Percentiles rank a stretch among this genome's conserved stretches.
Conservation (phyloP, 2,113 vertebrate genomes). For the Pipra filicauda region DNA sequence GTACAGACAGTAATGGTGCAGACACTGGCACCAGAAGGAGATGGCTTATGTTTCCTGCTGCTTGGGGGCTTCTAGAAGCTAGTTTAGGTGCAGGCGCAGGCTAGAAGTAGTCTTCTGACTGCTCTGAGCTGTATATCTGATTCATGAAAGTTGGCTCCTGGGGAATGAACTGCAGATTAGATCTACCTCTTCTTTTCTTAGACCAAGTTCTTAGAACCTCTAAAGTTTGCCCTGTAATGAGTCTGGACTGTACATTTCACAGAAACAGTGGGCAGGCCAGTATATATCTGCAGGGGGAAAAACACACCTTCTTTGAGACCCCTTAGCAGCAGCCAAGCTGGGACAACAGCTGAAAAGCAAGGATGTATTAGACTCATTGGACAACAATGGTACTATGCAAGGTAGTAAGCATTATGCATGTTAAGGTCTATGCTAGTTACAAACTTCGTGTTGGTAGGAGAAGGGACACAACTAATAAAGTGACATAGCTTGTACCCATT, state of each 20-base stretch:
- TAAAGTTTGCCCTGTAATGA: not conserved
- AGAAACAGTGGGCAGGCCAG: not conserved
- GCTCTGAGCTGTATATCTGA: not conserved
- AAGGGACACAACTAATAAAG: not conserved
- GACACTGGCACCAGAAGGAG: not conserved
- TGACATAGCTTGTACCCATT: not conserved
- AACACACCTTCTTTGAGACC: not conserved
- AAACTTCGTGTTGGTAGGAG: not conserved
- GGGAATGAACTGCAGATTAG: not conserved
- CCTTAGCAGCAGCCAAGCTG: not conserved
- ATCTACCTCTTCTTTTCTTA: not conserved
- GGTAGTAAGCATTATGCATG: not conserved
- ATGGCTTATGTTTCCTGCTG: not conserved
- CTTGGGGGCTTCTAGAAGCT: not conserved
- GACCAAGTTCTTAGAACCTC: not conserved
- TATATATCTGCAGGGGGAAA: not conserved
- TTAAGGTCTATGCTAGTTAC: not conserved
- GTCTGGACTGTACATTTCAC: not conserved
- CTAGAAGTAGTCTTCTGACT: not conserved
- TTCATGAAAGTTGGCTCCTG: not conserved
- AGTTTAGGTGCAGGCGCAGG: not conserved
- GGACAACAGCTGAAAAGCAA: not conserved
- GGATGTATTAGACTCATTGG: not conserved
- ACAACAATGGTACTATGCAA: slow-evolving; percentile 44
- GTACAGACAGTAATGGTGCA: not conserved